A percentile compares a stretch with the other conserved stretches of the same genome.
Conservation (phyloP, 1,140 invertebrate genomes). For the Drosophila malerkotliana region DNA sequence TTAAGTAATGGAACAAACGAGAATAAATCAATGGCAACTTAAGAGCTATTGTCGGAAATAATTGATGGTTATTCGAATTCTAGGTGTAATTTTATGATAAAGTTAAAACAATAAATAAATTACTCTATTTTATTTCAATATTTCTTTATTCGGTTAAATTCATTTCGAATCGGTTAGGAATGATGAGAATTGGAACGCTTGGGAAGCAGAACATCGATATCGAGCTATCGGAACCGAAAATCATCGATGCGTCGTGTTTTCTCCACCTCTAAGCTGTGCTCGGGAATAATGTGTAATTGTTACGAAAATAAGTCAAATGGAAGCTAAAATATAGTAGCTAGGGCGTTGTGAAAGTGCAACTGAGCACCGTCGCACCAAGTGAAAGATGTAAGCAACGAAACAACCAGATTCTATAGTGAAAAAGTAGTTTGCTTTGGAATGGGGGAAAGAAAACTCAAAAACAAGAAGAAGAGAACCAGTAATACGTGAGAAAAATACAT, state of each 20-base stretch:
- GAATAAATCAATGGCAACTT: constrained; percentile 40
- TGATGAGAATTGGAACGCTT: background rate
- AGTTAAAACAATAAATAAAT: too few relatives aligned
- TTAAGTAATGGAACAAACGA: constrained; percentile 45
- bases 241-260: background rate
- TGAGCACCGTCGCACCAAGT: constrained; percentile 15
- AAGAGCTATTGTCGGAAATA: background rate
- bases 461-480: constrained; percentile 70
- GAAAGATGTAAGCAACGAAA: constrained; percentile 41
- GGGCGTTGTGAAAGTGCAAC: constrained; percentile 36
- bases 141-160: too few relatives aligned
- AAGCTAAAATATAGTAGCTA: constrained; percentile 40
- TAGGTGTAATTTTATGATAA: background rate
- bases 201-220: background rate
- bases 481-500: constrained; percentile 77
- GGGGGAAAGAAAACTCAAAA: constrained; percentile 60
- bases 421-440: background rate
- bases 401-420: constrained; percentile 13
- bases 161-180: background rate
- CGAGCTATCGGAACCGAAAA: background rate
- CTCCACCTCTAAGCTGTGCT: constrained; percentile 39
- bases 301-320: constrained; percentile 67
- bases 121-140: too few relatives aligned
- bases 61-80: background rate
- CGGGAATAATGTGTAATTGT: constrained; percentile 75